Evolutionary conservation across 2,113 vertebrate genomes (phyloP), one percentile per base, ranked within the genome.

Genomic region (Oryzias curvinotus): DNA sequence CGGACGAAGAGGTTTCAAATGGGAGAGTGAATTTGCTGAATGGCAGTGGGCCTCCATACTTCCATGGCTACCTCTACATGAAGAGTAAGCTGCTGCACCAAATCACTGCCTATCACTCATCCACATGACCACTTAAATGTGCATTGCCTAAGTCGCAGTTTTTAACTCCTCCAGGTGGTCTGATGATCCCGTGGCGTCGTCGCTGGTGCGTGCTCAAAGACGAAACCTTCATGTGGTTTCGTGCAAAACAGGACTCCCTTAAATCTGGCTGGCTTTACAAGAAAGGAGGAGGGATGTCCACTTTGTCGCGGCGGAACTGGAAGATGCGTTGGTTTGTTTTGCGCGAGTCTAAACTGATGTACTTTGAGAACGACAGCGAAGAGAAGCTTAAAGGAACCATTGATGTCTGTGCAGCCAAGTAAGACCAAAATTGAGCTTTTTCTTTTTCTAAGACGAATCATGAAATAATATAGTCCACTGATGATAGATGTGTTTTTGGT

Each of bases 261-360:
- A 96, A 95, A 75, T 95, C 92, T 0, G 95, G 95, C 59, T 96
- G 95, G 94, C 93, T 96, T n/a, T 94, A 95, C 70, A 97, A 97
- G 77, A 97, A 97, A 57, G 95, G 95, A 0, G 95, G 95, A 0
- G 95, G 95, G 1, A 93, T 95, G 92, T 96, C 95, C 21, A 97
- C 95, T 0, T 87, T 96, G 26, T 96, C 95, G 0, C 92, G 95
- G 0, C 92, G 95, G 60, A 97, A 96, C 91, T 97, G 95, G 95
- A 97, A 96, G 68, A 94, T 95, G 83, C 95, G 95, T 77, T 97
- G 95, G 95, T 97, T 96, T 8, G 95, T 96, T 28, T 92, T 96
- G 57, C 92, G 95, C 0, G 95, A 95, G 23, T 88, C 93, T 5
- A 96, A 94, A 77, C 93, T 96, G 73, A 95, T 95, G 93, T 97